Percentiles rank a stretch among this genome's conserved stretches.
Conservation (phyloP, 2,888 invertebrate species). For the Leucozona laternaria region DNA sequence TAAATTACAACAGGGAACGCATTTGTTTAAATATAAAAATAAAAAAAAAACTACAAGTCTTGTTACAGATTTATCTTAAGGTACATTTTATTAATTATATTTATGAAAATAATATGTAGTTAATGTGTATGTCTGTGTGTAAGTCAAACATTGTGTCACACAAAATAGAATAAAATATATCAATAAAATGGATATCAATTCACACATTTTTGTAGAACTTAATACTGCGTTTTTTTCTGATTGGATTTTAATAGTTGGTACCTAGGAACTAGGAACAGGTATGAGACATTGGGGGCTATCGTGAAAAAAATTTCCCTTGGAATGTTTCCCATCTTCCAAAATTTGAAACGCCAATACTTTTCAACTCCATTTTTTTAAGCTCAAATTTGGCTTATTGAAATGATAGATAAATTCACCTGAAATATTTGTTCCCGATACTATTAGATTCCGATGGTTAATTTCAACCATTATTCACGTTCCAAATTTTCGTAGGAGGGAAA, state of each 20-base stretch:
- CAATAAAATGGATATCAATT: slow-evolving; percentile 68
- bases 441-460: too few species aligned
- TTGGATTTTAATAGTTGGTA: not conserved
- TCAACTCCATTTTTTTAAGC: too few species aligned
- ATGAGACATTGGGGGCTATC: too few species aligned
- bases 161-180: slow-evolving; percentile 53
- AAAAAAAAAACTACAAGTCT: slow-evolving; percentile 31
- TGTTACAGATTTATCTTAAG: slow-evolving; percentile 46
- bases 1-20: slow-evolving; percentile 65
- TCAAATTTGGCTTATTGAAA: too few species aligned
- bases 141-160: slow-evolving; percentile 36
- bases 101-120: slow-evolving; percentile 37
- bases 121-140: slow-evolving; percentile 35
- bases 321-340: too few species aligned
- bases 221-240: slow-evolving; percentile 16
- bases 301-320: too few species aligned
- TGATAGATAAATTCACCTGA: too few species aligned
- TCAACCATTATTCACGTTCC: too few species aligned
- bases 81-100: slow-evolving; percentile 38
- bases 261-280: not conserved
- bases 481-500: too few species aligned
- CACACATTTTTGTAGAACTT: slow-evolving; percentile 65
- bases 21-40: slow-evolving; percentile 43
- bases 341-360: too few species aligned
- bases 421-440: too few species aligned